Evolutionary conservation across 2,113 vertebrate species (phyloP).

Genomic region (Fulica atra): DNA sequence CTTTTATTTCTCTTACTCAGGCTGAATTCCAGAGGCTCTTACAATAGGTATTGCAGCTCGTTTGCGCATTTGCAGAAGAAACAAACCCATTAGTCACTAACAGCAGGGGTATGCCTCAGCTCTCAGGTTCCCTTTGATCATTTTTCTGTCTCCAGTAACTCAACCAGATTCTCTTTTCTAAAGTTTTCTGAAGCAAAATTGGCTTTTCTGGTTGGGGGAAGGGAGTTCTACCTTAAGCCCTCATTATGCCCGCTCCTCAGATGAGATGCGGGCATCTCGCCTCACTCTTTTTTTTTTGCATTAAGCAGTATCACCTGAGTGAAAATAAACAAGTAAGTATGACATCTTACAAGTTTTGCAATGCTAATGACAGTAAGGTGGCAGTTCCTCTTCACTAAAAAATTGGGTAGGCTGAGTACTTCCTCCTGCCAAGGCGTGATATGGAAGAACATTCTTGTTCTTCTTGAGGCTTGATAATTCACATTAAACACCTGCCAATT

Average conservation of each 20-base stretch:
- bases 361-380: background rate
- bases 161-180: background rate
- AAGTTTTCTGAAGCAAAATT: slow-evolving; percentile 36
- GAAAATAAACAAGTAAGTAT: background rate
- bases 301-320: background rate
- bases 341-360: background rate
- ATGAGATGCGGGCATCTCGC: background rate
- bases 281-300: background rate
- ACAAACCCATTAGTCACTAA: slow-evolving; percentile 57
- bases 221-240: slow-evolving; percentile 8
- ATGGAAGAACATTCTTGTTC: background rate
- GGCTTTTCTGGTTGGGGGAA: background rate
- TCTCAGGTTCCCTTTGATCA: slow-evolving; percentile 30
- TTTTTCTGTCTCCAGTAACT: slow-evolving; percentile 38
- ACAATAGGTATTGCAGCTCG: slow-evolving; percentile 22
- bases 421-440: background rate
- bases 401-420: background rate
- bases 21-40: background rate
- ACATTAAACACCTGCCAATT: slow-evolving; percentile 24
- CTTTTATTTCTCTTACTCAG: slow-evolving; percentile 7
- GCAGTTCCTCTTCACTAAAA: background rate
- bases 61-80: slow-evolving; percentile 26
- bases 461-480: background rate
- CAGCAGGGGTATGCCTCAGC: slow-evolving; percentile 47
- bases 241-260: background rate